These are phyloP conservation scores for Embidobia sp. DNA, from an alignment of 2,888 invertebrate genomes.

Conservation along the genomic window DNA sequence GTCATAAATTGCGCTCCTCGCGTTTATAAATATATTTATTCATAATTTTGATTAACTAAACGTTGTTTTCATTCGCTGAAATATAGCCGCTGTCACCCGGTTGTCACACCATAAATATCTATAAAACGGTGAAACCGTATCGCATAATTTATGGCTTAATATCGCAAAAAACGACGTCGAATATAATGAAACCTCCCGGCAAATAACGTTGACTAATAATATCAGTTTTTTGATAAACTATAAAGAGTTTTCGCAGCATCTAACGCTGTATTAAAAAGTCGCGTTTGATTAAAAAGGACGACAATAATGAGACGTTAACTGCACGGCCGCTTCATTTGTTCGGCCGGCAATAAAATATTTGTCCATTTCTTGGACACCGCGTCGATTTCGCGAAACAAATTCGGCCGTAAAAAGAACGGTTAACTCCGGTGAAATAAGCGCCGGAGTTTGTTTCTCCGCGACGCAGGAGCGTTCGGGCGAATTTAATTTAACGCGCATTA, in stretches of 20 bases:
- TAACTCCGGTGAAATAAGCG: not conserved
- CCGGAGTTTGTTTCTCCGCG: slow-evolving; percentile 11
- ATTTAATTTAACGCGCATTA: slow-evolving; percentile 44
- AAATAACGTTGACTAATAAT: no score
- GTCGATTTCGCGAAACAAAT: no score
- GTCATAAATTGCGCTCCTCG: slow-evolving; percentile 14
- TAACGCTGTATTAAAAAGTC: no score
- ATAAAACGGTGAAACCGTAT: slow-evolving; percentile 13
- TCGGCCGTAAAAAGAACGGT: slow-evolving; percentile 22
- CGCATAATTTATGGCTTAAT: slow-evolving; percentile 19
- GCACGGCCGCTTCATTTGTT: no score
- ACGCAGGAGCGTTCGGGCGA: not conserved
- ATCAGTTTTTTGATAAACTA: no score
- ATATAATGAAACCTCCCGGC: slow-evolving; percentile 31
- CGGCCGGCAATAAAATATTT: no score
- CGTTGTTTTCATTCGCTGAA: slow-evolving; percentile 35
- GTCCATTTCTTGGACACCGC: no score
- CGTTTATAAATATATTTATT: slow-evolving; percentile 39
- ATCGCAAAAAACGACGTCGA: slow-evolving; percentile 21
- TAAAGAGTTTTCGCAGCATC: no score
- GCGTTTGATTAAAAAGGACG: no score
- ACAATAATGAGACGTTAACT: no score
- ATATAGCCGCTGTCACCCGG: slow-evolving; percentile 24
- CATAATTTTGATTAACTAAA: slow-evolving; percentile 46
- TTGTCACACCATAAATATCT: slow-evolving; percentile 44